Base-by-base conservation (phyloP, 30 jellyfish, hydroid and myxozoan genomes). In the Phacellophora camtschatica region DNA sequence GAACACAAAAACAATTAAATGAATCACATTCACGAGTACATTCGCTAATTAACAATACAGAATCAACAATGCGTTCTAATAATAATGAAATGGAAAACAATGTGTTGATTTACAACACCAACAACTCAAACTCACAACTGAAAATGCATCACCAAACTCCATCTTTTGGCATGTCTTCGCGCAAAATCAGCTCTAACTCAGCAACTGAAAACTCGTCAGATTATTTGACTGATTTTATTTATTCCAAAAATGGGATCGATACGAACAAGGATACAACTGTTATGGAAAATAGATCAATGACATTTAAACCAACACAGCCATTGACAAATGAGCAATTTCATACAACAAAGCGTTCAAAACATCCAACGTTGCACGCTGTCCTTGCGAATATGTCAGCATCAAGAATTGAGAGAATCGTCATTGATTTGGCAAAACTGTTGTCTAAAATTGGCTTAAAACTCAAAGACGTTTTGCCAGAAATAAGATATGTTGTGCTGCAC, bases 381-480 rank as follows among this genome's bases (percentile, higher is more conserved):
- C 39, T 71, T 43, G 79, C 84, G 5, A 62, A 57, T 19, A 4
- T 70, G 42, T 82, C 94, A 20, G 30, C 61, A 1, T 11, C 79
- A 36, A 48, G 22, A 6, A 46, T 56, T 30, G 56, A 83, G 49
- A 57, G 41, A 20, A 53, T 83, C 22, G 87, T 83, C 2, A 11
- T 45, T 22, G 50, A 83, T 24, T 48, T 83, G 39, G 18, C 82
- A 15, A 71, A 31, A 28, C 66, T 53, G 34, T 59, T 83, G 35
- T 69, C 87, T 6, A 34, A 56, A 5, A 36, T 83, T 15, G 37
- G 71, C 33, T 46, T 83, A 24, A 45, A 83, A 13, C 82, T 83
- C n/a, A 83, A 58, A 34, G 95, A 83, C 61, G 95, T 83, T 55
- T 49, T 83, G 27, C 87, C 95, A 18, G 95, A 69, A 43, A 48